Conservation (phyloP, 2,113 vertebrate species). For the Varanus komodoensis region DNA sequence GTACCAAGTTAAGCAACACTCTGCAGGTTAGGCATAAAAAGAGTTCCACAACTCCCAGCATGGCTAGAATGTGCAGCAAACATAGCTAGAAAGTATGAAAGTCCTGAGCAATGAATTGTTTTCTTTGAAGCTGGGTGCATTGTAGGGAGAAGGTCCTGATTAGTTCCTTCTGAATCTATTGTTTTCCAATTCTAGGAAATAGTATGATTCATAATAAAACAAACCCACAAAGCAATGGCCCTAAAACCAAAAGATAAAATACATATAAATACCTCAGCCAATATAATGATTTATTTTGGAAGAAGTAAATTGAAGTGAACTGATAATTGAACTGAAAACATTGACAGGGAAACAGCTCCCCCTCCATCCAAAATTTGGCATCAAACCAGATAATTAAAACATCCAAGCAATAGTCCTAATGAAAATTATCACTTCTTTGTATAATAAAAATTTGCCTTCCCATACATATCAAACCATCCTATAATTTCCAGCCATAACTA, state of each 20-base stretch:
- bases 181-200: not conserved
- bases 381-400: not conserved
- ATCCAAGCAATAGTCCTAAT: not conserved
- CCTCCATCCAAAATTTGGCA: not conserved
- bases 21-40: too few species aligned
- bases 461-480: not conserved
- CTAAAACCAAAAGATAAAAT: not conserved
- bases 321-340: not conserved
- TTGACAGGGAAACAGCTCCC: not conserved
- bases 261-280: not conserved
- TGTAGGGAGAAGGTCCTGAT: not conserved
- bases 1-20: too few species aligned
- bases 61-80: too few species aligned
- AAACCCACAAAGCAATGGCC: not conserved
- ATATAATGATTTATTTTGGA: not conserved
- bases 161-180: not conserved
- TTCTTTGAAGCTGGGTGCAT: not conserved
- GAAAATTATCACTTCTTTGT: slow-evolving; percentile 11
- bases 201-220: not conserved
- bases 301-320: not conserved
- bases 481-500: slow-evolving; percentile 17
- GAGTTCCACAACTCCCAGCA: too few species aligned
- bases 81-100: too few species aligned
- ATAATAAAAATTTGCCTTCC: slow-evolving; percentile 1
- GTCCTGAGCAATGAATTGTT: too few species aligned